A percentile compares a stretch with the other conserved stretches of the same genome.
Conservation (phyloP, 2,113 vertebrate species). For the Peromyscus californicus region DNA sequence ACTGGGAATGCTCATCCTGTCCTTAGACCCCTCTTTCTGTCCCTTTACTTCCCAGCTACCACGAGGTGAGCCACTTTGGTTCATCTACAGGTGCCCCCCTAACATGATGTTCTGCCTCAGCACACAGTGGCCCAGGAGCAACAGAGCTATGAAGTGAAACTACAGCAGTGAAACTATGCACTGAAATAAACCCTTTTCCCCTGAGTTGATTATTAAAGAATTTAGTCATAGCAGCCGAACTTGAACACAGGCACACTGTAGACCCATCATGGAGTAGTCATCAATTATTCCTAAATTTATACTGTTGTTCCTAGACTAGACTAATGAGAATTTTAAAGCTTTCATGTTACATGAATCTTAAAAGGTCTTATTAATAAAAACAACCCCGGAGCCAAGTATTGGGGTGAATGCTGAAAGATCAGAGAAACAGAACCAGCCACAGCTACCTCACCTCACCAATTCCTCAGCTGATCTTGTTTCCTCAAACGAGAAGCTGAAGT, state of each 20-base stretch:
- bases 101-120: not conserved
- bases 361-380: too few species aligned
- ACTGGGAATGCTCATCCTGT: not conserved
- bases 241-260: not conserved
- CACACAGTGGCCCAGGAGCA: not conserved
- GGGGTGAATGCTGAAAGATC: too few species aligned
- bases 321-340: not conserved
- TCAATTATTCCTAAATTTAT: not conserved
- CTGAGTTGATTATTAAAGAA: not conserved
- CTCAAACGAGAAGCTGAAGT: too few species aligned
- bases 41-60: not conserved
- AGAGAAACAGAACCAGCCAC: too few species aligned
- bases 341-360: not conserved
- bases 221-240: not conserved
- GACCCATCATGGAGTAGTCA: accelerated
- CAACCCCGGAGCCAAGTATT: too few species aligned
- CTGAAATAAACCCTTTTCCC: not conserved
- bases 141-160: not conserved
- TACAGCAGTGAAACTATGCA: not conserved
- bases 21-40: too few species aligned
- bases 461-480: too few species aligned
- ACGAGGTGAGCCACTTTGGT: not conserved
- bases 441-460: too few species aligned
- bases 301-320: not conserved
- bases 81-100: too few species aligned